Conservation (phyloP, 2,797 vertebrate species). For the Pyrrhura leucotis region DNA sequence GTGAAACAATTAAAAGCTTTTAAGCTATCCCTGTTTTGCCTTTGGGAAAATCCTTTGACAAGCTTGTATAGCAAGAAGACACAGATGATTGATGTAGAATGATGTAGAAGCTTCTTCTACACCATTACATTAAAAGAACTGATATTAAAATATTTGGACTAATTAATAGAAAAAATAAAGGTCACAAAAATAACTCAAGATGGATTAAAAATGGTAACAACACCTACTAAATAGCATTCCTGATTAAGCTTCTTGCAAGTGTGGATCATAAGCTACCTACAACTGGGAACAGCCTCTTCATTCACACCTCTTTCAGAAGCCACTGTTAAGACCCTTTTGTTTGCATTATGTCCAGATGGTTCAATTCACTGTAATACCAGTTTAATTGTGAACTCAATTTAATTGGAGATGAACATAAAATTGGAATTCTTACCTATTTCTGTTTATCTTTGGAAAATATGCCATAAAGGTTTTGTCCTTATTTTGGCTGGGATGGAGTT, state of each 20-base stretch:
- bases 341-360: neutral
- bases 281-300: neutral
- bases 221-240: neutral
- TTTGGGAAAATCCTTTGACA: neutral
- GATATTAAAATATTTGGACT: neutral
- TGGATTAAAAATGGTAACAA: neutral
- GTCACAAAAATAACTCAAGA: neutral
- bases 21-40: neutral
- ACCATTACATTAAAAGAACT: neutral
- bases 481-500: neutral
- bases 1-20: constrained; percentile 21
- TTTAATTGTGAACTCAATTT: neutral
- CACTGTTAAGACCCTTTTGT: neutral
- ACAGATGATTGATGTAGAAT: neutral
- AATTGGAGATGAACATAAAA: neutral
- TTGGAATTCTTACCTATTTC: neutral
- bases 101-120: neutral
- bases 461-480: neutral
- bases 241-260: neutral
- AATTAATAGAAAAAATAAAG: neutral
- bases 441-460: neutral
- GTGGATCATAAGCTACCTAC: neutral
- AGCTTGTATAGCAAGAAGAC: neutral
- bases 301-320: neutral
- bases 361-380: neutral